These are phyloP conservation scores for Bos javanicus DNA, from an alignment of 2,113 vertebrate species.

Conservation along the genomic window DNA sequence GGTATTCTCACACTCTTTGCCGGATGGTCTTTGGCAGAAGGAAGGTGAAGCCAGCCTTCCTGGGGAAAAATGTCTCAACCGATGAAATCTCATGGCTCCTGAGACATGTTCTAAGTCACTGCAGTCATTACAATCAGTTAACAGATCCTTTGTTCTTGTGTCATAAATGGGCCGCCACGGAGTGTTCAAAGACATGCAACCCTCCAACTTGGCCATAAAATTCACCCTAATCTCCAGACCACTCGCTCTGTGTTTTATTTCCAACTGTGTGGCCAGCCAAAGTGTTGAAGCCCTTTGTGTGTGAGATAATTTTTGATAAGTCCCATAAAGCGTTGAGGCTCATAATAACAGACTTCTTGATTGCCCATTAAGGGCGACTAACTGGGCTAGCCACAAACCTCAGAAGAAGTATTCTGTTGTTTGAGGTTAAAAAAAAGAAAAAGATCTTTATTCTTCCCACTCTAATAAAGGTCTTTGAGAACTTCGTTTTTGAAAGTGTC, in stretches of 20 bases:
- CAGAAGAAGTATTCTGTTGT: neutral
- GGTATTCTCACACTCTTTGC: fast-evolving
- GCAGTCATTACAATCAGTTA: too few relatives aligned
- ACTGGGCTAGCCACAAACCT: neutral
- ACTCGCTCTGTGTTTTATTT: neutral
- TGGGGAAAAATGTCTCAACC: neutral
- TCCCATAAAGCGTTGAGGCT: neutral
- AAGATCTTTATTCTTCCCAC: neutral
- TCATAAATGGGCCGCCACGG: neutral
- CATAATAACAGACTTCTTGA: neutral
- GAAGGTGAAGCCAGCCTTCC: neutral
- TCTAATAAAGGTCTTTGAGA: neutral
- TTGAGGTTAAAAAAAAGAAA: neutral
- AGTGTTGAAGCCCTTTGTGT: neutral
- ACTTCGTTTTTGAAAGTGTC: neutral
- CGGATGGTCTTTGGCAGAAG: neutral
- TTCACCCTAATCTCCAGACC: neutral
- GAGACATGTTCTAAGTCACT: neutral
- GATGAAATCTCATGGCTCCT: neutral
- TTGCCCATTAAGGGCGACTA: neutral
- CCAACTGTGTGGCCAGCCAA: neutral
- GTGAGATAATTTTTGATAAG: neutral
- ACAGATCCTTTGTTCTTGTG: neutral
- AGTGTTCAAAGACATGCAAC: neutral
- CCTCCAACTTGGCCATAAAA: neutral